Conservation (phyloP, 2,888 invertebrate species). For the Oithona nana region DNA sequence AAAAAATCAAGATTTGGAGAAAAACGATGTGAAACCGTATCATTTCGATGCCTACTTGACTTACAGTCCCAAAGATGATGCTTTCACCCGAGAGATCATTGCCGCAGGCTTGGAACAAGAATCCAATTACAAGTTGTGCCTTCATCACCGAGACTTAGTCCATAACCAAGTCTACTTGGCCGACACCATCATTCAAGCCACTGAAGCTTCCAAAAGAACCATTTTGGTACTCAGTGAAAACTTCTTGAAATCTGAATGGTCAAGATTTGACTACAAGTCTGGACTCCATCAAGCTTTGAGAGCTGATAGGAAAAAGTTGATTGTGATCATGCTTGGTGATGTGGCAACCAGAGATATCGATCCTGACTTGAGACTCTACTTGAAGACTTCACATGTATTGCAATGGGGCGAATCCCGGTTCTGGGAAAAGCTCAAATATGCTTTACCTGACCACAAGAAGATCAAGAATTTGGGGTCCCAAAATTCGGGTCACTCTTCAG, state of each 20-base stretch:
- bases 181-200: slow-evolving; percentile 22
- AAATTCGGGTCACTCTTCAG: background rate
- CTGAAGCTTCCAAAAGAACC: slow-evolving; percentile 22
- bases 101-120: slow-evolving; percentile 21
- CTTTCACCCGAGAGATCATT: slow-evolving; percentile 22
- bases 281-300: slow-evolving; percentile 65
- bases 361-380: slow-evolving; percentile 62
- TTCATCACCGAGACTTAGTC: slow-evolving; percentile 22
- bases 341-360: slow-evolving; percentile 63
- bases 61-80: slow-evolving; percentile 22
- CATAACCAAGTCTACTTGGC: slow-evolving; percentile 20
- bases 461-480: background rate
- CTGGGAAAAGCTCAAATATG: slow-evolving; percentile 77
- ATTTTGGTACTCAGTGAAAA: slow-evolving; percentile 22
- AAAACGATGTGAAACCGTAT: slow-evolving; percentile 47
- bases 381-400: slow-evolving; percentile 63
- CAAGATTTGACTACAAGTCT: slow-evolving; percentile 65
- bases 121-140: slow-evolving; percentile 21
- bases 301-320: slow-evolving; percentile 53
- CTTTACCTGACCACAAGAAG: slow-evolving; percentile 42
- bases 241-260: slow-evolving; percentile 47
- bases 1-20: slow-evolving; percentile 18
- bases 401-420: slow-evolving; percentile 76
- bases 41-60: slow-evolving; percentile 47
- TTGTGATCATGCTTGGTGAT: slow-evolving; percentile 63